phyloP scores from a whole-genome alignment of 2,797 vertebrate species.

The Leucoraja ocellata region DNA sequence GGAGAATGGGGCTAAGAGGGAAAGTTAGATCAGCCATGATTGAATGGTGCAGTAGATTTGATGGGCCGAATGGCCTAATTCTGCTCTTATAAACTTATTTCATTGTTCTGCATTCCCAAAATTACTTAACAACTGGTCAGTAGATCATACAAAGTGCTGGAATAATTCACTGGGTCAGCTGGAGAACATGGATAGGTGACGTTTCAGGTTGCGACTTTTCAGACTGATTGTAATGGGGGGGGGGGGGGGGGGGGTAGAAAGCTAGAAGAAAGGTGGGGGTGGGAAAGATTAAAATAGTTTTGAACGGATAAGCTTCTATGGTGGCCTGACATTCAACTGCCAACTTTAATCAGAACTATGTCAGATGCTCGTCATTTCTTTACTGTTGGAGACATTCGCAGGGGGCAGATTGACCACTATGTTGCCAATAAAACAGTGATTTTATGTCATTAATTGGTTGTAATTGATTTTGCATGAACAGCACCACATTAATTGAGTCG shows the following conservation, averaged over 20 bases:
- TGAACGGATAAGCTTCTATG: not conserved
- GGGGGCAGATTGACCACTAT: not conserved
- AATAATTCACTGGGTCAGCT: too few species aligned
- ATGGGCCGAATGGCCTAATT: too few species aligned
- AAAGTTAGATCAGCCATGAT: too few species aligned
- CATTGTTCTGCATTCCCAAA: not conserved
- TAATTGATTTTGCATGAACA: not conserved
- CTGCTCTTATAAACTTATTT: not conserved
- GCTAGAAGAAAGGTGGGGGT: too few species aligned
- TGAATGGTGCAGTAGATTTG: too few species aligned
- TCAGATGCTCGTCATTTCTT: not conserved
- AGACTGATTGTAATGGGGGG: too few species aligned
- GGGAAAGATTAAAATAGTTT: not conserved
- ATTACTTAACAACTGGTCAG: not conserved
- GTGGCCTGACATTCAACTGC: not conserved
- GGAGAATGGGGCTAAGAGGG: too few species aligned
- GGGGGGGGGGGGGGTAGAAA: too few species aligned
- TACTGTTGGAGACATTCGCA: not conserved
- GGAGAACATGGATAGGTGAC: too few species aligned
- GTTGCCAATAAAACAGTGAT: not conserved
- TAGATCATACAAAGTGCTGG: not conserved
- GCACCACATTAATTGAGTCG: not conserved
- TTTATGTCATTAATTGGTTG: not conserved
- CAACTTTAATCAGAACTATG: too few species aligned
- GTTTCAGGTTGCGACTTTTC: too few species aligned